Percentiles rank a stretch among this genome's conserved stretches.
These are phyloP conservation scores for Gerosis bhagava DNA, from an alignment of 2,888 invertebrate species.

Conservation along the genomic window DNA sequence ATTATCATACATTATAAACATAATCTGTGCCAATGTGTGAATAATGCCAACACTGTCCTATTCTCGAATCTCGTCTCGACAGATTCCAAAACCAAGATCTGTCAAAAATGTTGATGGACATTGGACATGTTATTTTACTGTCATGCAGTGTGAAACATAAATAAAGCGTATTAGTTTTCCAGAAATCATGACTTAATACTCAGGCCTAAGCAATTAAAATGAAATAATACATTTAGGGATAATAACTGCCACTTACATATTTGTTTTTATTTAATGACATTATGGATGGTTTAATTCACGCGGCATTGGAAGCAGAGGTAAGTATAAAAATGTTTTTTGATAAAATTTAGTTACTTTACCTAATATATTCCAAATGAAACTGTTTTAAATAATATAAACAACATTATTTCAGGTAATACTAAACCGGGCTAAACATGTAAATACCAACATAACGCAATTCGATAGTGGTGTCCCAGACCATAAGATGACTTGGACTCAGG, in stretches of 20 bases:
- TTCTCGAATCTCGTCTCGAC: slow-evolving; percentile 13
- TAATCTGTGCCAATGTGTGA: too few relatives aligned
- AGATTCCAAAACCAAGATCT: slow-evolving; percentile 35
- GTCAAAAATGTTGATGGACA: slow-evolving; percentile 77
- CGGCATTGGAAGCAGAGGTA: slow-evolving; percentile 81
- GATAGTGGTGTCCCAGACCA: slow-evolving; percentile 75
- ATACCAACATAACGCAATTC: slow-evolving; percentile 69
- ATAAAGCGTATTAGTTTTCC: slow-evolving; percentile 78
- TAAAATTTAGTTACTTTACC: slow-evolving; percentile 38
- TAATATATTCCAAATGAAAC: slow-evolving; percentile 27
- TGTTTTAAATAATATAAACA: slow-evolving; percentile 31
- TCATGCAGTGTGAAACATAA: slow-evolving; percentile 81
- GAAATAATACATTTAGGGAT: slow-evolving; percentile 66
- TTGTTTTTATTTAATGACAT: slow-evolving; percentile 77
- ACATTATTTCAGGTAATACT: slow-evolving; percentile 68
- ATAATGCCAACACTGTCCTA: slow-evolving; percentile 7
- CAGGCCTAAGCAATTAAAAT: slow-evolving; percentile 69
- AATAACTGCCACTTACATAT: slow-evolving; percentile 66
- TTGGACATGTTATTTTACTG: slow-evolving; percentile 81
- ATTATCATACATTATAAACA: too few relatives aligned
- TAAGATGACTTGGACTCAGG: slow-evolving; percentile 81
- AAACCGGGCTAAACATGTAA: slow-evolving; percentile 77
- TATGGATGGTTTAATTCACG: slow-evolving; percentile 83
- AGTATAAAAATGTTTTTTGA: slow-evolving; percentile 58
- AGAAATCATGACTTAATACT: slow-evolving; percentile 81